Evolutionary conservation across 2,888 invertebrate genomes (phyloP), one percentile per base, ranked within the genome.

Genomic region (Tupiocoris notatus): DNA sequence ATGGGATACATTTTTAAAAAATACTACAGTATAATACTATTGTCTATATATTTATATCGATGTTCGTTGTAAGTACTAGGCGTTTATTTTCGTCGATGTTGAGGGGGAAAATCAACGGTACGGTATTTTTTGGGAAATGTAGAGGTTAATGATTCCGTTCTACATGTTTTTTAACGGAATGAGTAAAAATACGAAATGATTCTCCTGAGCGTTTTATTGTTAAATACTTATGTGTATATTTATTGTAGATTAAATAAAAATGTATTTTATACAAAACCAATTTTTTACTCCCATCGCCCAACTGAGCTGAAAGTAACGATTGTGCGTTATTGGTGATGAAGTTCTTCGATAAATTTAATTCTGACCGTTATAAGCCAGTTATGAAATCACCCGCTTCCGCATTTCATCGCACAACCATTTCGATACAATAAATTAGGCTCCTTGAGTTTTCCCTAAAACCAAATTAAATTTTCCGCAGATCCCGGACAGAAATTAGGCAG

Each of bases 231-330:
- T 70, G 59, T 70, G 58, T 59, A 39, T 39, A 70, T 70, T 70
- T 59, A 70, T 70, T 70, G 70, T 70, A 70, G 70, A 25, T 70
- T 58, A 24, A 70, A 59, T 70, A 70, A 70, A n/a, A 70, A 57
- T 70, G 70, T 70, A 70, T 70, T 70, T 70, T 70, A 70, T 70
- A 70, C 23, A 24, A 18, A 21, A 25, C n/a, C 24, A 16, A 7
- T 65, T 65, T 9, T 65, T 24, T 25, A 18, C 20, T 64, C 39
- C 39, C n/a, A n/a, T n/a, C n/a, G n/a, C n/a, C n/a, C n/a, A n/a
- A n/a, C n/a, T n/a, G n/a, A n/a, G n/a, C n/a, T n/a, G n/a, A n/a
- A n/a, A n/a, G n/a, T n/a, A n/a, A n/a, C n/a, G n/a, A n/a, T n/a
- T n/a, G n/a, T n/a, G n/a, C n/a, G n/a, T n/a, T n/a, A n/a, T n/a